Percentiles rank a stretch among this genome's conserved stretches.
Evolutionary conservation across 2,113 vertebrate species (phyloP).

Genomic region (Psittacara wagleri): DNA sequence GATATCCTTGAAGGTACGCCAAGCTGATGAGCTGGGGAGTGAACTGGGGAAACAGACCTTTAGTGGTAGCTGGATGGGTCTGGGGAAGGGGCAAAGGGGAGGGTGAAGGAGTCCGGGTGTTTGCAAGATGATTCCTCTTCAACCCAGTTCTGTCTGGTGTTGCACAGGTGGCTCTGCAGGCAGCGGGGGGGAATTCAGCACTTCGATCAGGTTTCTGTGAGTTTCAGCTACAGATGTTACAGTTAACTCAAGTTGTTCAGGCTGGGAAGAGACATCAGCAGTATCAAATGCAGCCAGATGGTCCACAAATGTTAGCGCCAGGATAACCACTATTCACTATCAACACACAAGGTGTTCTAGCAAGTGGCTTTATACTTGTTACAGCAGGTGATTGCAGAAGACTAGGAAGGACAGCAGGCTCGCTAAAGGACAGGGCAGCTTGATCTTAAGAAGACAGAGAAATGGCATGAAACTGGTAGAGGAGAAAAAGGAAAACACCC

Average conservation of each 20-base stretch:
- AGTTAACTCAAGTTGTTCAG: background rate
- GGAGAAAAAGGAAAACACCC: background rate
- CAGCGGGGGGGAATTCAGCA: background rate
- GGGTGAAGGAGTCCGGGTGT: accelerated
- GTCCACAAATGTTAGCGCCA: background rate
- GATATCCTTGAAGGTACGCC: background rate
- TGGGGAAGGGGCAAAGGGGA: background rate
- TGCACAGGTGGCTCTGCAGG: background rate
- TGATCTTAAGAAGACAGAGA: background rate
- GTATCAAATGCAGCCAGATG: background rate
- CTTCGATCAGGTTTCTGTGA: background rate
- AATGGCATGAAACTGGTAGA: background rate
- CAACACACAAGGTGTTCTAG: background rate
- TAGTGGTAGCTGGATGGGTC: background rate
- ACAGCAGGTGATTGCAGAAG: background rate
- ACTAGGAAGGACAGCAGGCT: background rate
- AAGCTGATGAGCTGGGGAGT: background rate
- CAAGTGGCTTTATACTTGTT: background rate
- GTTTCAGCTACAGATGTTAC: background rate
- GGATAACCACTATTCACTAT: background rate
- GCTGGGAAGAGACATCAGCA: background rate
- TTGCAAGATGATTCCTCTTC: background rate
- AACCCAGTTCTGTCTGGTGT: accelerated
- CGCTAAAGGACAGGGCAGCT: background rate
- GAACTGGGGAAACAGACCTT: background rate